Evolutionary conservation across 2,797 vertebrate genomes (phyloP).

Genomic region (Agapornis canus): DNA sequence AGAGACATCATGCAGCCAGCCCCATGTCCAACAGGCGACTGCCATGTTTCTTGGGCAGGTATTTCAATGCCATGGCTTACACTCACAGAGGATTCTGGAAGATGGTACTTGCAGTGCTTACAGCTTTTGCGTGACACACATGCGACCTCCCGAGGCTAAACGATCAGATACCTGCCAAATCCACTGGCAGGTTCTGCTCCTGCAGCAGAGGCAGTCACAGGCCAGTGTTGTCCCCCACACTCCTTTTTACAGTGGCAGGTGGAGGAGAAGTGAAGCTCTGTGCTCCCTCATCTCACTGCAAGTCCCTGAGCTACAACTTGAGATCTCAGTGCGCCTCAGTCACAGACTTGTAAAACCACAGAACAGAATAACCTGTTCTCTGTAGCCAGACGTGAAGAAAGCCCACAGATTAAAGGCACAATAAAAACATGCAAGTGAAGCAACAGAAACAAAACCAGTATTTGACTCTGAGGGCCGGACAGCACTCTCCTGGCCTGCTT

Average conservation of each 20-base stretch:
- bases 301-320: background rate
- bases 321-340: rapidly evolving
- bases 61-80: background rate
- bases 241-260: background rate
- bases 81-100: background rate
- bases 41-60: background rate
- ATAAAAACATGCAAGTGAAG: background rate
- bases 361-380: background rate
- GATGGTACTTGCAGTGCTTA: background rate
- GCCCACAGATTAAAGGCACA: background rate
- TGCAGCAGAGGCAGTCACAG: background rate
- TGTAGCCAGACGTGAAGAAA: background rate
- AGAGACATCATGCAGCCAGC: background rate
- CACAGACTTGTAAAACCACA: background rate
- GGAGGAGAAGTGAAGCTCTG: background rate
- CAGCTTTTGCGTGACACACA: background rate
- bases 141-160: background rate
- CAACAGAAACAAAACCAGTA: background rate
- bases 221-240: background rate
- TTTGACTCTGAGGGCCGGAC: background rate
- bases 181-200: background rate
- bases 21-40: background rate
- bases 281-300: background rate
- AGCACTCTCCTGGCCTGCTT: background rate
- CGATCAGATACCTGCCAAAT: background rate